A percentile compares a stretch with the other conserved stretches of the same genome.
phyloP scores from a whole-genome alignment of 2,797 vertebrate species.

The Rallus crepitans region DNA sequence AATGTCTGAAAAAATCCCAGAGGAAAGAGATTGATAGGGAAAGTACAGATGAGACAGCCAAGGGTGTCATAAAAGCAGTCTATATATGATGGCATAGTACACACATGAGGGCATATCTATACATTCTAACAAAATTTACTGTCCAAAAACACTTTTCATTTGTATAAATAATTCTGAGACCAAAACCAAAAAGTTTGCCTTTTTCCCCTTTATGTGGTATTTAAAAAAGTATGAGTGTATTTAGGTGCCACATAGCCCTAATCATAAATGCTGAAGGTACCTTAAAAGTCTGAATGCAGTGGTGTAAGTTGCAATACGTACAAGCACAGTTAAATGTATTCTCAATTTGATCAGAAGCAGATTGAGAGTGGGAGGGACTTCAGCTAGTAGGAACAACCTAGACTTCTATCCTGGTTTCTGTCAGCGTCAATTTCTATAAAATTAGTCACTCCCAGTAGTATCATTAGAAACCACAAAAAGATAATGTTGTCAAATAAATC shows the following conservation, averaged over 20 bases:
- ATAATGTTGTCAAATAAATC: slow-evolving; percentile 28
- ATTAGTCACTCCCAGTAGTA: neutral
- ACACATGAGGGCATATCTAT: neutral
- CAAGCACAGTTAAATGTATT: neutral
- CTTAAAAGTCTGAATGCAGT: neutral
- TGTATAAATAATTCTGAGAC: neutral
- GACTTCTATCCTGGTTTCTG: slow-evolving; percentile 8
- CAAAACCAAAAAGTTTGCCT: neutral
- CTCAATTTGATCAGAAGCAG: neutral
- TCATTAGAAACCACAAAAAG: slow-evolving; percentile 7
- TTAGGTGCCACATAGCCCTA: neutral
- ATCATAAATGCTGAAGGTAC: neutral
- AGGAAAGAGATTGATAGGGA: slow-evolving; percentile 17
- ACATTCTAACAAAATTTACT: neutral
- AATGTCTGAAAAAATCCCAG: slow-evolving; percentile 50
- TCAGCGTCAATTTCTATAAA: neutral
- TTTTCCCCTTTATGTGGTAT: neutral
- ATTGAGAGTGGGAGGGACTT: neutral
- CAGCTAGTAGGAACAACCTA: neutral
- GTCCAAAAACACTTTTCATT: neutral
- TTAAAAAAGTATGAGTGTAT: neutral
- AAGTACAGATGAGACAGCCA: slow-evolving; percentile 23
- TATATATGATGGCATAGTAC: neutral
- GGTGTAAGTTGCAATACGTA: neutral
- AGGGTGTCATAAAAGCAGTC: slow-evolving; percentile 13